A percentile compares a stretch with the other conserved stretches of the same genome.
Conservation (phyloP, 2,888 invertebrate genomes). For the Trichopoda pennipes region DNA sequence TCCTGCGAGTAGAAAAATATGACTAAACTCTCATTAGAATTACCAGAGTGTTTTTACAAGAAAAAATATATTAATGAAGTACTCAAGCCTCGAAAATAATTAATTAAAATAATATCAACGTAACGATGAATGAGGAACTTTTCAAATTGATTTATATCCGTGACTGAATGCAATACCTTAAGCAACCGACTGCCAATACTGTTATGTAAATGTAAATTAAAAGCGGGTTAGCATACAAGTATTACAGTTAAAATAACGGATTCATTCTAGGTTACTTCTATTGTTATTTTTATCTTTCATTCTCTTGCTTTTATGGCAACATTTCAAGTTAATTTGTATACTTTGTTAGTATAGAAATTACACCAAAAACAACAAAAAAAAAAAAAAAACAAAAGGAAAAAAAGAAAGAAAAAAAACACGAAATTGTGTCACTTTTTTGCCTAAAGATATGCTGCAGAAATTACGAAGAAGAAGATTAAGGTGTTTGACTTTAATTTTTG, state of each 20-base stretch:
- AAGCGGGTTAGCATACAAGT: constrained; percentile 58
- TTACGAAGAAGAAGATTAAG: constrained; percentile 39
- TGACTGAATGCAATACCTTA: too few species aligned
- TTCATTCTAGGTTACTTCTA: constrained; percentile 58
- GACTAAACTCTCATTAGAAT: too few species aligned
- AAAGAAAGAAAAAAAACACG: constrained; percentile 24
- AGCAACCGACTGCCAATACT: too few species aligned
- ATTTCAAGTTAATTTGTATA: constrained; percentile 30
- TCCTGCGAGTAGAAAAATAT: too few species aligned
- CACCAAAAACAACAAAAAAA: constrained; percentile 12
- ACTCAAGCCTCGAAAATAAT: too few species aligned
- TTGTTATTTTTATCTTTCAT: constrained; percentile 47
- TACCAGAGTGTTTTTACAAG: too few species aligned
- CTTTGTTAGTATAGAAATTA: constrained; percentile 5
- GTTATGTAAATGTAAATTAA: constrained; percentile 35
- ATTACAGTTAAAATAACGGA: constrained; percentile 44
- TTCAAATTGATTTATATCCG: too few species aligned
- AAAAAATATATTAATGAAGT: too few species aligned
- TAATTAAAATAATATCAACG: too few species aligned
- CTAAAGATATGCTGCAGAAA: constrained; percentile 64
- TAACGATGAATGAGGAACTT: too few species aligned
- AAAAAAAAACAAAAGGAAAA: constrained; percentile 24
- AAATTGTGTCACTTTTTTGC: constrained; percentile 61
- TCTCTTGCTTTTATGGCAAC: constrained; percentile 26
- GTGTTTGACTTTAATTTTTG: constrained; percentile 25